These are phyloP conservation scores for Drosophila albomicans DNA, from an alignment of 1,140 invertebrate genomes.

Conservation along the genomic window DNA sequence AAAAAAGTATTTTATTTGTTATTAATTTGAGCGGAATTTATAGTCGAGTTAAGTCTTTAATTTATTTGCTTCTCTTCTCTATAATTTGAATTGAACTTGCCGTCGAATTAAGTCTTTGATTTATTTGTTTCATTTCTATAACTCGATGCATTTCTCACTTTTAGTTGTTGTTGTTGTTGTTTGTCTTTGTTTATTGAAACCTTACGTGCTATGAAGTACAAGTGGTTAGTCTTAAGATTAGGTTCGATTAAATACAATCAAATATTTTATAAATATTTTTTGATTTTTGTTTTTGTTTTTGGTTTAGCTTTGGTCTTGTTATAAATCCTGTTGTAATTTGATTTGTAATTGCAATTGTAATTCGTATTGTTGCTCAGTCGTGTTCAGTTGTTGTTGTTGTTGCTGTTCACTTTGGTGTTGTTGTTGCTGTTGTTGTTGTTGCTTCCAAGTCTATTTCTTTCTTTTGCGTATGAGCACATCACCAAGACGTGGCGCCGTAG, in stretches of 20 bases:
- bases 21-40: not conserved
- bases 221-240: constrained; percentile 76
- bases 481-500: constrained; percentile 75
- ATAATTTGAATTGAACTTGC: not conserved
- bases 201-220: constrained; percentile 86
- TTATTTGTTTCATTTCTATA: not conserved
- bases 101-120: not conserved
- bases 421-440: constrained; percentile 36
- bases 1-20: constrained; percentile 1
- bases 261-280: constrained; percentile 66
- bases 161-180: constrained; percentile 15
- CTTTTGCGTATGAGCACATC: constrained; percentile 75
- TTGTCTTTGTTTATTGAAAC: constrained; percentile 83
- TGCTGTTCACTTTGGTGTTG: constrained; percentile 23
- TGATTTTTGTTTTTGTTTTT: constrained; percentile 85
- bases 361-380: constrained; percentile 69
- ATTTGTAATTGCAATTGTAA: constrained; percentile 58
- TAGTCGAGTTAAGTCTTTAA: not conserved
- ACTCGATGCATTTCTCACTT: not conserved
- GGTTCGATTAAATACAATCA: constrained; percentile 41
- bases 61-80: not conserved
- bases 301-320: constrained; percentile 82
- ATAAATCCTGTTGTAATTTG: constrained; percentile 69
- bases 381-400: constrained; percentile 53
- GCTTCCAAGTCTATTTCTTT: constrained; percentile 63